Evolutionary conservation across 2,113 vertebrate species (phyloP).

Genomic region (Progne subis): DNA sequence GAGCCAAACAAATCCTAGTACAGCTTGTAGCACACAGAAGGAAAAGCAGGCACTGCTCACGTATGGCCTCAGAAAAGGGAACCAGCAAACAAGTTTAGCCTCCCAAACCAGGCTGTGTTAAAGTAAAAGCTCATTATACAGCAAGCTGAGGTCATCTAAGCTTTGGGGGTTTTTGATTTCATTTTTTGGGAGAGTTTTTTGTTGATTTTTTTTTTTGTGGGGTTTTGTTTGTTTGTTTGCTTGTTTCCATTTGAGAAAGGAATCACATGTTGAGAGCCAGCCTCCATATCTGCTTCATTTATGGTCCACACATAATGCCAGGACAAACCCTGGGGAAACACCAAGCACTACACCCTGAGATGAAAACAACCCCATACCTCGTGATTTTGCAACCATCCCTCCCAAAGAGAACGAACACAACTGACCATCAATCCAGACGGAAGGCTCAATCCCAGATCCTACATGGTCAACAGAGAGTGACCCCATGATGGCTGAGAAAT

Average conservation of each 20-base stretch:
- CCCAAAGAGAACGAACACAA: background rate
- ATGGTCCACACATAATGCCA: fast-evolving
- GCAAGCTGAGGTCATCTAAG: background rate
- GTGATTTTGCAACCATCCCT: fast-evolving
- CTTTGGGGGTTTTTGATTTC: fast-evolving
- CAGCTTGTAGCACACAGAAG: fast-evolving
- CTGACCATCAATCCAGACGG: background rate
- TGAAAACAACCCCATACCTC: background rate
- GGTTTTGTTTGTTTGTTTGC: background rate
- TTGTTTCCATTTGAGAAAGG: background rate
- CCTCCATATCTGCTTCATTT: background rate
- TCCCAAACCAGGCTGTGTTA: too few relatives aligned
- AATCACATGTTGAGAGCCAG: fast-evolving
- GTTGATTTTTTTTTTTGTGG: too few relatives aligned
- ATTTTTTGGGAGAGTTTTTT: background rate
- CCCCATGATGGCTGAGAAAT: fast-evolving
- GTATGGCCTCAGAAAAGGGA: fast-evolving
- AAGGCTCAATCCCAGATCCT: background rate
- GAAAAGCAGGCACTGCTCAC: background rate
- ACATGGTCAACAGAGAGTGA: fast-evolving
- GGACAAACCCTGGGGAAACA: background rate
- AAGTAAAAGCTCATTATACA: background rate
- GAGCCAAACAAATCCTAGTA: background rate
- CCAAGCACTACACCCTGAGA: fast-evolving
- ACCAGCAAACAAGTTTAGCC: background rate